Percentiles rank a stretch among this genome's conserved stretches.
Evolutionary conservation across 1,140 invertebrate species (phyloP).

Genomic region (Callitettix versicolor): DNA sequence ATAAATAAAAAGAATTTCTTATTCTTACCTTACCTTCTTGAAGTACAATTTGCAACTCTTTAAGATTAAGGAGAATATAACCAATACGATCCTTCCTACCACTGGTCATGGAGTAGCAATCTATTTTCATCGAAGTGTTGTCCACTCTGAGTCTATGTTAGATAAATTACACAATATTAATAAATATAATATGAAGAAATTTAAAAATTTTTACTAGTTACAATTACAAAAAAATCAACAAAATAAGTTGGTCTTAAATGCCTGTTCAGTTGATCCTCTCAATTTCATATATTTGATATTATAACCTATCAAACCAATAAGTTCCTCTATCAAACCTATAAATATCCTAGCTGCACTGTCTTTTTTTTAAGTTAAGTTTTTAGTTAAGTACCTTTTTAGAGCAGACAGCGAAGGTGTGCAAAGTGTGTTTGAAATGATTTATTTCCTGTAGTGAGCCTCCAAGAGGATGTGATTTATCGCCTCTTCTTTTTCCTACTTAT

Average conservation of each 20-base stretch:
- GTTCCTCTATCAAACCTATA: no score
- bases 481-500: no score
- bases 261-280: not conserved
- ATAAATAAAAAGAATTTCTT: no score
- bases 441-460: no score
- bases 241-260: not conserved
- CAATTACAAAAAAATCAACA: not conserved
- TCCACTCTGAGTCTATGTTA: conserved; percentile 20
- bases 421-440: no score
- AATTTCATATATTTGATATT: no score
- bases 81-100: conserved; percentile 17
- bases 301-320: no score
- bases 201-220: not conserved
- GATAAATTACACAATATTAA: not conserved
- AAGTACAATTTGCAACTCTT: conserved; percentile 19
- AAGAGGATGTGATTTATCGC: no score
- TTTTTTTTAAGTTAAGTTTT: no score
- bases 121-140: conserved; percentile 22
- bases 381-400: no score
- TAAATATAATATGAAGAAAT: not conserved
- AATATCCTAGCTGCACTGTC: no score
- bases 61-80: conserved; percentile 22
- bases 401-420: no score
- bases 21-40: not conserved
- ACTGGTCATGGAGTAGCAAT: conserved; percentile 18